phyloP scores from a whole-genome alignment of 2,888 invertebrate genomes.

The Drosophila acutilabella region DNA sequence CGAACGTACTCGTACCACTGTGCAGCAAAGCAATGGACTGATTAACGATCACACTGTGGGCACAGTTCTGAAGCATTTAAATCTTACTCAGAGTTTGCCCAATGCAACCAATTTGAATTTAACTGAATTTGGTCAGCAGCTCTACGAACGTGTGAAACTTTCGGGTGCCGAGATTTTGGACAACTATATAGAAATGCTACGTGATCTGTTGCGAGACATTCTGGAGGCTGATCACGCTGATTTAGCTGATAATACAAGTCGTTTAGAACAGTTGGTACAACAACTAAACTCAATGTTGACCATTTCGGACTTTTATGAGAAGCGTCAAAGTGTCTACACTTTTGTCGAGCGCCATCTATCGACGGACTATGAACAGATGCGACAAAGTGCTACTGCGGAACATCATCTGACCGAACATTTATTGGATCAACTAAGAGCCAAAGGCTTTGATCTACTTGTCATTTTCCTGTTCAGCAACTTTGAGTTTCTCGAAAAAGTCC shows the following conservation, averaged over 20 bases:
- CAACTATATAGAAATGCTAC: constrained; percentile 73
- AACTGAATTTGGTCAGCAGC: constrained; percentile 62
- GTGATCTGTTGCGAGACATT: constrained; percentile 72
- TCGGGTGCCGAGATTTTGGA: constrained; percentile 77
- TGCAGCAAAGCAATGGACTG: constrained; percentile 25
- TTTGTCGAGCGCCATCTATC: constrained; percentile 71
- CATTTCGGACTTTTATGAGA: constrained; percentile 73
- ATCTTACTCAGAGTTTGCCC: constrained; percentile 29
- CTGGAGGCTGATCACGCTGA: constrained; percentile 63
- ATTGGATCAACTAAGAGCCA: constrained; percentile 66
- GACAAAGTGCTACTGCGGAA: constrained; percentile 27
- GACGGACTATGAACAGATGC: constrained; percentile 59
- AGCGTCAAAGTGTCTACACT: constrained; percentile 75
- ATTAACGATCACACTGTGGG: constrained; percentile 61
- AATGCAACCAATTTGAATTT: constrained; percentile 43
- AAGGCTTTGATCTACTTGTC: constrained; percentile 78
- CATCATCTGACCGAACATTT: constrained; percentile 66
- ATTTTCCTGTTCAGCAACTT: constrained; percentile 81
- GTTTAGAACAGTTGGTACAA: constrained; percentile 57
- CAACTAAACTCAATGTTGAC: constrained; percentile 70
- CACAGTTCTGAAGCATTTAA: constrained; percentile 45
- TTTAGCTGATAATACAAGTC: constrained; percentile 31
- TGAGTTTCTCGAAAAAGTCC: constrained; percentile 78
- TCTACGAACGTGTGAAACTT: constrained; percentile 70
- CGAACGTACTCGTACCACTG: constrained; percentile 20